Conservation (phyloP, 2,113 vertebrate species). For the Puntigrus tetrazona region DNA sequence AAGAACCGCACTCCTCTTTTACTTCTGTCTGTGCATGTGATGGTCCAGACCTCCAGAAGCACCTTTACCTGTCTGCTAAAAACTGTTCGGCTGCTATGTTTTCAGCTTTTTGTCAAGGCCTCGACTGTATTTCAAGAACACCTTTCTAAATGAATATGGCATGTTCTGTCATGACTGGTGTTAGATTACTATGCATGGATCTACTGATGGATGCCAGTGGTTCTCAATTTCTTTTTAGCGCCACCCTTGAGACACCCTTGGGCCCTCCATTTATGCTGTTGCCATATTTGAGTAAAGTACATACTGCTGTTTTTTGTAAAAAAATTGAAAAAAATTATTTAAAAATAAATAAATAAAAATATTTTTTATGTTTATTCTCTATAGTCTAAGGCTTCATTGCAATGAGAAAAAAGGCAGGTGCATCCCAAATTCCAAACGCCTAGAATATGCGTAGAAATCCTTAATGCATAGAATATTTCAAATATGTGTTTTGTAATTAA, state of each 20-base stretch:
- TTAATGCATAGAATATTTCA: background rate
- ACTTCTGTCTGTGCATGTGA: constrained; percentile 52
- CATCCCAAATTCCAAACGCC: background rate
- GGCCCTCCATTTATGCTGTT: background rate
- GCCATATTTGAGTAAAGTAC: background rate
- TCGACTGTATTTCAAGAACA: constrained; percentile 10
- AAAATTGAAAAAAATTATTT: too few species aligned
- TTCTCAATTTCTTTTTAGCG: constrained; percentile 13
- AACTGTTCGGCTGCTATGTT: constrained; percentile 27
- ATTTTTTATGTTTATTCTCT: too few species aligned
- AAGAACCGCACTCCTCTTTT: constrained; percentile 24
- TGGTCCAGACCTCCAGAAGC: constrained; percentile 20
- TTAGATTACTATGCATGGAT: constrained; percentile 50
- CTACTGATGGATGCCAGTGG: constrained; percentile 1
- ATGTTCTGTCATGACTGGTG: constrained; percentile 50
- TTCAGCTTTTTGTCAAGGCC: constrained; percentile 15
- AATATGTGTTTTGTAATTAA: background rate
- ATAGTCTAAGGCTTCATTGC: background rate
- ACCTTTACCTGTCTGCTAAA: constrained; percentile 38
- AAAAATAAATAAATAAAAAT: too few species aligned
- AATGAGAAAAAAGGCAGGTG: background rate
- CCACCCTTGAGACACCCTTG: background rate
- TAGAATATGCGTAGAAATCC: too few species aligned
- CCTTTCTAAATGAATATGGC: constrained; percentile 34
- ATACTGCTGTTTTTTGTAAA: background rate